Evolutionary conservation across 2,113 vertebrate genomes (phyloP), one percentile per base, ranked within the genome.

Genomic region (Crotalus helleri): DNA sequence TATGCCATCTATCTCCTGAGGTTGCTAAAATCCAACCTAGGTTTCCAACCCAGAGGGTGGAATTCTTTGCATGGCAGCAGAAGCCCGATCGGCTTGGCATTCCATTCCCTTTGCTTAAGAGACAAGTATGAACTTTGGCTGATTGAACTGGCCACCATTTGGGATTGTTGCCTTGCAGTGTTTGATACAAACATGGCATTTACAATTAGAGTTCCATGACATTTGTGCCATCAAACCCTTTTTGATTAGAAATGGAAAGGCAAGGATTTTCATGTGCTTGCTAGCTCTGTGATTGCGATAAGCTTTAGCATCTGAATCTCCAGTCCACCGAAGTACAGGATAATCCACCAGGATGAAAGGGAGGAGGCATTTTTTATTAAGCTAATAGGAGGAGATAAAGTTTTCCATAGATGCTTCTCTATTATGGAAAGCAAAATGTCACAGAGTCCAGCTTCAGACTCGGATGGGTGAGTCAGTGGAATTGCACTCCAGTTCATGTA

Each of bases 1-100:
- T 93, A 97, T 98, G 97, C 86, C 95, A 97, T 96, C 93, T 90
- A 95, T 96, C 96, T 95, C 95, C 94, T 53, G 92, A 96, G 95
- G 91, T 95, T 95, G 96, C 96, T 92, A 90, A 64, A 94, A 89
- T 91, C 69, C 85, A 94, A 57, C 85, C 85, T 3, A 57, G 94
- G 64, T 81, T 95, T 92, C 53, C 91, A 94, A 49, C 55, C 29
- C 87, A 39, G 21, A 93, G 93, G 95, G 69, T 89, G 90, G 17
- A 91, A 96, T 90, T 59, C 95, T 95, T 94, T 81, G 93, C 94
- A 93, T 64, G 90, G 91, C 92, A 95, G 87, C 91, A 90, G 49
- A 69, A 92, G 54, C 54, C 92, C 49, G n/a, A 39, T 88, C 49
- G 49, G 58, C 26, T 6, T 21, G 12, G 23, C 51, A 91, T 88